Evolutionary conservation across 2,797 vertebrate genomes (phyloP), one percentile per base, ranked within the genome.

Genomic region (Phrynocephalus guinanensis): DNA sequence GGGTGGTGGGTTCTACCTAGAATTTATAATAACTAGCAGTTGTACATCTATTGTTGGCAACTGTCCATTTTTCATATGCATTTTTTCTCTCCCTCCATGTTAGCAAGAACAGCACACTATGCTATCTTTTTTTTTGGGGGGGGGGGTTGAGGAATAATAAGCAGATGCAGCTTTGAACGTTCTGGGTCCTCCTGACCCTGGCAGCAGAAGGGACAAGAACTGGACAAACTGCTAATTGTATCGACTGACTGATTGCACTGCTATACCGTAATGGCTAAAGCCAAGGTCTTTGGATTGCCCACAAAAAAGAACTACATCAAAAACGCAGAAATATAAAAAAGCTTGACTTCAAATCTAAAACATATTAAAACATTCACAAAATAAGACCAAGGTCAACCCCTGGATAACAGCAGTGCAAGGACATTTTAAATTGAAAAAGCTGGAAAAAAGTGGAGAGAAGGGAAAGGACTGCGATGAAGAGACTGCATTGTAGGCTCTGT

Each of bases 21-120:
- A 90, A 88, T 92, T 95, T 90, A 91, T 92, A 84, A 87, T 93
- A 88, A 92, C 93, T 93, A 90, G 81, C 87, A 79, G 91, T 91
- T 83, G 90, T 81, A 93, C 33, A 85, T 87, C 85, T 87, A 81
- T 92, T 38, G 44, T 52, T 81, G 79, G 78, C 48, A 56, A 56
- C 30, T 13, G 33, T 78, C 63, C 48, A 16, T 76, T 73, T 44
- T 81, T 88, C 77, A 28, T 22, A 76, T 18, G 8, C 9, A 18
- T 28, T 67, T 84, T 44, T 44, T 44, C 38, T 44, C 38, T 44
- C 38, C 38, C 38, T 44, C 38, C 38, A n/a, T 80, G 87, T 73
- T 70, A 81, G 63, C 44, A 75, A 68, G 38, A 44, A 88, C 75
- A 56, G 75, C 73, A n/a, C 38, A 44, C 38, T 44, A 44, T 38